Evolutionary conservation across 2,113 vertebrate species (phyloP).

Genomic region (Gobio gobio): DNA sequence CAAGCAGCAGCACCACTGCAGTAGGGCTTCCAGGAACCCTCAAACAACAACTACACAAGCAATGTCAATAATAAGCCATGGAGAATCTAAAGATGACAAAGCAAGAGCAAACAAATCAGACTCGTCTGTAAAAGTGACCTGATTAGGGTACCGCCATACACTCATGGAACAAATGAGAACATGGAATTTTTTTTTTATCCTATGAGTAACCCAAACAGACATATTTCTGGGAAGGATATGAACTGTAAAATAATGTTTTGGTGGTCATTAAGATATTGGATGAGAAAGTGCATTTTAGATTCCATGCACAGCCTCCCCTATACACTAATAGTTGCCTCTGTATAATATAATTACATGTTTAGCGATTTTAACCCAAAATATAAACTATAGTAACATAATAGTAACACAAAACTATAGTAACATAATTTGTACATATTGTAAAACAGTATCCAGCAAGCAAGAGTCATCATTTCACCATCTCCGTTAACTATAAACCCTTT

Average conservation of each 20-base stretch:
- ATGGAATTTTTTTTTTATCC: neutral
- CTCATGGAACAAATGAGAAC: conserved; percentile 5
- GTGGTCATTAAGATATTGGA: neutral
- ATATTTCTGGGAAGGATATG: neutral
- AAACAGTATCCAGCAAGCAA: neutral
- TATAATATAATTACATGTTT: neutral
- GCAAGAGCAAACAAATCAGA: neutral
- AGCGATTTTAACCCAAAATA: neutral
- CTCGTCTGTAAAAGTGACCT: neutral
- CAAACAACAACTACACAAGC: conserved; percentile 40
- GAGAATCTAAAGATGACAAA: conserved; percentile 25
- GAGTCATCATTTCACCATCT: too few relatives aligned
- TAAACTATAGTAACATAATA: neutral
- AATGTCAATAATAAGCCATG: neutral
- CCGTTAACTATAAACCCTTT: too few relatives aligned
- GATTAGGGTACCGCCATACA: neutral
- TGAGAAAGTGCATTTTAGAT: neutral
- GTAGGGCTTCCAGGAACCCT: neutral
- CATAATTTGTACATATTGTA: neutral
- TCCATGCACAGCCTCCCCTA: neutral
- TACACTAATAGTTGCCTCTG: neutral
- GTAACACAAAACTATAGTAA: too few relatives aligned
- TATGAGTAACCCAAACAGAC: neutral
- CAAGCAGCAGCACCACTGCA: neutral
- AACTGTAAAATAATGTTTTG: neutral